phyloP scores from a whole-genome alignment of 2,888 invertebrate genomes.

The Andrena marginata region DNA sequence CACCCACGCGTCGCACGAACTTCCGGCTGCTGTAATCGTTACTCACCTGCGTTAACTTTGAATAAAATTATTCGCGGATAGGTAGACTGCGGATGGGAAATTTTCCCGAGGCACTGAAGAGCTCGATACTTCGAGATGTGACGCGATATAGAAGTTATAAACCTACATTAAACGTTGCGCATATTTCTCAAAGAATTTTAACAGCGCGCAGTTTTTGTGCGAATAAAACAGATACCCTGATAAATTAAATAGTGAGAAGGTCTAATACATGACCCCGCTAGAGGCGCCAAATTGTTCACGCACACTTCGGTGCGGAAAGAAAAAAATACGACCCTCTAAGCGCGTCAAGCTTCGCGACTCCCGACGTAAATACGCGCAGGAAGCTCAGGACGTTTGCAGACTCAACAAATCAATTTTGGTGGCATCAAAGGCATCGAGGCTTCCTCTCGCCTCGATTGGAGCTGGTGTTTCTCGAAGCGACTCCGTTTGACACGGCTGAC shows the following conservation, averaged over 20 bases:
- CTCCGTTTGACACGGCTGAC: constrained; percentile 19
- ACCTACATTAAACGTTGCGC: too few relatives aligned
- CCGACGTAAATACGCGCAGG: background rate
- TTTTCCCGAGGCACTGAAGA: constrained; percentile 13
- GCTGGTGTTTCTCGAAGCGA: background rate
- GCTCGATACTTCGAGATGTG: constrained; percentile 15
- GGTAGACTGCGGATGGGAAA: constrained; percentile 38
- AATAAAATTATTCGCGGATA: constrained; percentile 46
- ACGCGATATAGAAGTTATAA: background rate
- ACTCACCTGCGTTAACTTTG: constrained; percentile 29
- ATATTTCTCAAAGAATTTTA: background rate
- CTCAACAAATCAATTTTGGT: background rate
- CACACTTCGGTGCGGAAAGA: background rate
- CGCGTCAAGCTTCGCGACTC: background rate
- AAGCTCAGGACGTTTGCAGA: background rate
- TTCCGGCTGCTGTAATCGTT: constrained; percentile 62
- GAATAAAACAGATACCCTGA: too few relatives aligned
- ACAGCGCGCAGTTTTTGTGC: too few relatives aligned
- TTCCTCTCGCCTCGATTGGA: constrained; percentile 14
- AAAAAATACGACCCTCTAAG: background rate
- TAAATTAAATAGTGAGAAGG: too few relatives aligned
- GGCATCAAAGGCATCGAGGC: background rate
- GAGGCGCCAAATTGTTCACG: too few relatives aligned
- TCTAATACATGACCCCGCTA: too few relatives aligned
- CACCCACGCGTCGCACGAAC: constrained; percentile 56